A percentile compares a stretch with the other conserved stretches of the same genome.
Conservation (phyloP, 2,797 vertebrate species). For the Enteromius mattozi region DNA sequence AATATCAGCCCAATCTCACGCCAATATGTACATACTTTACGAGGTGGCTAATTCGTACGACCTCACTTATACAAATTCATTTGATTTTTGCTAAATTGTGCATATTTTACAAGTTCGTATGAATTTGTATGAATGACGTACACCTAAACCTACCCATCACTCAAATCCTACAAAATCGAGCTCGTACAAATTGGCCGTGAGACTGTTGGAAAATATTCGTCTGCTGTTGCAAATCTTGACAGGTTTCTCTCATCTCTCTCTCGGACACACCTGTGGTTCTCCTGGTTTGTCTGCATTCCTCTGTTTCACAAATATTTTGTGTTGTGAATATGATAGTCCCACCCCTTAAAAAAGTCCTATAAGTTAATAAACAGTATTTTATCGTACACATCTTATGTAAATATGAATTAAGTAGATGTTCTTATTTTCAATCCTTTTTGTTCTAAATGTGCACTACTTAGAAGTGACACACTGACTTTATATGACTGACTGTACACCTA, state of each 20-base stretch:
- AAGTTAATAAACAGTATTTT: neutral
- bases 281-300: conserved; percentile 51
- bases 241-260: conserved; percentile 40
- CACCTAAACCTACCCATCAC: no score
- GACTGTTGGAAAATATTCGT: neutral
- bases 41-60: no score
- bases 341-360: neutral
- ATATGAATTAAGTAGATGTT: neutral
- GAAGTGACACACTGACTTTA: no score
- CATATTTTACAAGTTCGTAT: no score
- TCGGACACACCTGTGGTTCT: conserved; percentile 33
- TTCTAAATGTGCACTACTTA: neutral
- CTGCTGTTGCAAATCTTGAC: conserved; percentile 16
- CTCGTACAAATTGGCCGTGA: no score
- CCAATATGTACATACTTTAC: no score
- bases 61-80: no score
- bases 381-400: neutral
- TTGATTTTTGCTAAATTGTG: no score
- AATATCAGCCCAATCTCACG: no score
- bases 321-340: neutral
- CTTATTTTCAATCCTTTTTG: neutral
- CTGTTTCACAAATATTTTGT: neutral
- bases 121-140: no score
- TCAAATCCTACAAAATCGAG: no score
- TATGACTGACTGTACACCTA: neutral